Evolutionary conservation across 1,140 invertebrate genomes (phyloP), one percentile per base, ranked within the genome.

Genomic region (Polypedilum vanderplanki): DNA sequence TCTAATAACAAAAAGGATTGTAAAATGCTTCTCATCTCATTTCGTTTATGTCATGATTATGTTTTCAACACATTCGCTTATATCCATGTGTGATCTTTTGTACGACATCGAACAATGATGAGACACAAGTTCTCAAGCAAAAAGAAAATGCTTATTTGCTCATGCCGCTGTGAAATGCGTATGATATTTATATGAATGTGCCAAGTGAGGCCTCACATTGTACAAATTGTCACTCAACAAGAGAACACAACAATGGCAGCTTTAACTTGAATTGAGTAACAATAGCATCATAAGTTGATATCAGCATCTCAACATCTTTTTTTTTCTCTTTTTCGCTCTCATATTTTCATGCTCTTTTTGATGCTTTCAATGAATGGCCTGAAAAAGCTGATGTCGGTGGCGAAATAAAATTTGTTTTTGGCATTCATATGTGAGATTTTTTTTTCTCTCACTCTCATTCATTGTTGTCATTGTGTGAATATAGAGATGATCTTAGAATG

Each of bases 261-360:
- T 33, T 33, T 33, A 33, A 33, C 24, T 33, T 33, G 24, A 57
- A 57, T 57, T 57, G 12, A 15, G 46, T 57, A 57, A 57, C 46
- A 57, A 57, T 57, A 15, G 46, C 46, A 57, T 57, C 46, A 57
- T 57, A 57, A 57, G 46, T 57, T 57, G 46, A 57, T 57, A 57
- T 57, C 46, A 57, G 46, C 46, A n/a, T n/a, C 4, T 57, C 46
- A 12, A 57, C 46, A 57, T 57, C 46, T 57, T n/a, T 57, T 12
- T n/a, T 46, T 15, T 46, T 46, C 15, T 57, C 46, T 33, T 4
- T 12, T 9, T 15, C 8, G 8, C 41, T 46, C 41, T 46, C 41
- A 12, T 9, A 12, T 57, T 57, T 57, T 15, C 3, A n/a, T 15
- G 12, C 46, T 46, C 9, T 46, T 57, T 57, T 57, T 15, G 7